A percentile compares a stretch with the other conserved stretches of the same genome.
phyloP scores from a whole-genome alignment of 1,140 invertebrate species.

The Sycophaga agraensis region DNA sequence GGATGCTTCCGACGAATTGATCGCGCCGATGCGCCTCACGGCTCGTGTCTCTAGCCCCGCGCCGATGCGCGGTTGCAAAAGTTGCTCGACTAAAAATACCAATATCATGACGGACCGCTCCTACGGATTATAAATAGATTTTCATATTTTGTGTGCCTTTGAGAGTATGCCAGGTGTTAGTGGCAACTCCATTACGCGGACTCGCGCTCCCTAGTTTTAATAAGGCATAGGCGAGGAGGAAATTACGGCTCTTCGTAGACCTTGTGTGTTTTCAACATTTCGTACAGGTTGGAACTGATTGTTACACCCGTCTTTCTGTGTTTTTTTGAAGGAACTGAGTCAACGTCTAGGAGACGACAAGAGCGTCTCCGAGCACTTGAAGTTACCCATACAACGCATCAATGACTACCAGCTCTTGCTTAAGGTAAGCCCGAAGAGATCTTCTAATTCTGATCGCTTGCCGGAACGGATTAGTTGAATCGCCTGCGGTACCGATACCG shows the following conservation, averaged over 20 bases:
- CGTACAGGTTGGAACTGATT: too few species aligned
- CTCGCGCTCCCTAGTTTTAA: too few species aligned
- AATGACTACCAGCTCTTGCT: conserved; percentile 95
- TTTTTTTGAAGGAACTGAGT: conserved; percentile 74
- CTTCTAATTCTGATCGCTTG: conserved; percentile 15
- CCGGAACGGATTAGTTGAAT: not conserved
- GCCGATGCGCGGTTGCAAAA: too few species aligned
- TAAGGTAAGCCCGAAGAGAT: conserved; percentile 83
- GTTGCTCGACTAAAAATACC: conserved; percentile 14
- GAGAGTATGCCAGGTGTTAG: conserved; percentile 25
- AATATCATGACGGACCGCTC: conserved; percentile 6
- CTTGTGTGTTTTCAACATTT: too few species aligned
- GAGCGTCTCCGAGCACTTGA: conserved; percentile 83
- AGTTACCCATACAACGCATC: conserved; percentile 91
- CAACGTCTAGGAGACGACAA: conserved; percentile 86
- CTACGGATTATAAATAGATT: conserved; percentile 23
- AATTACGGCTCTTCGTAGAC: too few species aligned
- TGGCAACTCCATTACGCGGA: conserved; percentile 7
- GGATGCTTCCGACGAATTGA: too few species aligned
- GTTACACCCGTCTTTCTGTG: not conserved
- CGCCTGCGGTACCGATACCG: not conserved
- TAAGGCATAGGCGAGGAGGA: too few species aligned
- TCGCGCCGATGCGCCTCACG: too few species aligned
- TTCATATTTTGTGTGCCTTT: conserved; percentile 26
- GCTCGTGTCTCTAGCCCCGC: too few species aligned